Conservation (phyloP, 2,113 vertebrate genomes). For the Rhabdomys dilectus region DNA sequence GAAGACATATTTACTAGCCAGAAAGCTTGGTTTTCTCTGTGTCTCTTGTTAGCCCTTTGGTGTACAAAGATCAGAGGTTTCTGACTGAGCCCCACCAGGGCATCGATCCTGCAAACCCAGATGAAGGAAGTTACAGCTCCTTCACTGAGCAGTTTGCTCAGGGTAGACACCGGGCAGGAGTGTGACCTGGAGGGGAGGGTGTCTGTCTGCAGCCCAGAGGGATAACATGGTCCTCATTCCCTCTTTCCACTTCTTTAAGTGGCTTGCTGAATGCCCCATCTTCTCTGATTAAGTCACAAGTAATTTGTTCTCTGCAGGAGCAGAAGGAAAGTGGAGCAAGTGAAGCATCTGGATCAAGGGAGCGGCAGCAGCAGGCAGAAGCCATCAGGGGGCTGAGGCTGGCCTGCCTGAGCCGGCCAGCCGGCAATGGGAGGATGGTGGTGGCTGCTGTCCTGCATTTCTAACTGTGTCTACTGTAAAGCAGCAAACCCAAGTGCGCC, state of each 20-base stretch:
- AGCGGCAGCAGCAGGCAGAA: neutral
- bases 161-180: neutral
- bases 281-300: neutral
- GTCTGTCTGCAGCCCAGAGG: neutral
- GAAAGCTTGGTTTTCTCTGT: neutral
- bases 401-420: neutral
- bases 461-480: neutral
- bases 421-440: neutral
- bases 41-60: neutral
- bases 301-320: neutral
- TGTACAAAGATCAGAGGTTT: neutral
- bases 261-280: neutral
- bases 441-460: neutral
- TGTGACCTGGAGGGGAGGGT: no score
- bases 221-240: neutral
- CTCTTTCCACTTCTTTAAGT: neutral
- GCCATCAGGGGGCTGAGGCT: neutral
- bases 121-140: fast-evolving
- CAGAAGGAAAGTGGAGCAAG: neutral
- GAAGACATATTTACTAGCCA: fast-evolving
- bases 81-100: neutral
- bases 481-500: neutral
- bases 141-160: neutral
- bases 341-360: neutral
- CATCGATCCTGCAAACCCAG: neutral